Evolutionary conservation across 23 tunicate genomes (phyloP).

Genomic region (Styela clava): DNA sequence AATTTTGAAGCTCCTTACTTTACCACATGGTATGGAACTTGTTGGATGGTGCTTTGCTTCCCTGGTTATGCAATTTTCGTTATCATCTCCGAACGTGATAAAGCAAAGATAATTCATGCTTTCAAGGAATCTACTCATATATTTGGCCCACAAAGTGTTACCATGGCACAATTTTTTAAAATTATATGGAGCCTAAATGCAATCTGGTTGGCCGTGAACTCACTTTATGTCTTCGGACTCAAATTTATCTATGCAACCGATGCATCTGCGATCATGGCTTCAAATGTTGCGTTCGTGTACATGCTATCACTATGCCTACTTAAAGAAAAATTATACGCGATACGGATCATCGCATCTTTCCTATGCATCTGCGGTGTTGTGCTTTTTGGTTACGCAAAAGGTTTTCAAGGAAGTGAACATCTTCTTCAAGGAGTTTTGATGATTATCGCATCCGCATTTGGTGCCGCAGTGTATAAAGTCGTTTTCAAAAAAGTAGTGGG

Average conservation of each 20-base stretch:
- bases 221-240: constrained; percentile 53
- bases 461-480: constrained; percentile 94
- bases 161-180: constrained; percentile 37
- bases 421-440: constrained; percentile 36
- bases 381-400: constrained; percentile 90
- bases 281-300: constrained; percentile 90
- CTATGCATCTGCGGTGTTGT: constrained; percentile 82
- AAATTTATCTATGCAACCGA: constrained; percentile 81
- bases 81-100: constrained; percentile 8
- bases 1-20: constrained; percentile 76
- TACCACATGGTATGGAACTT: constrained; percentile 80
- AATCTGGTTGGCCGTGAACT: constrained; percentile 68
- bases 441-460: constrained; percentile 74
- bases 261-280: constrained; percentile 80
- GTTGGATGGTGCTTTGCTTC: constrained; percentile 84
- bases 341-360: constrained; percentile 68
- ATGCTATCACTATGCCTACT: constrained; percentile 56
- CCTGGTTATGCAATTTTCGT: constrained; percentile 55
- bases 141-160: constrained; percentile 41
- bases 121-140: constrained; percentile 45
- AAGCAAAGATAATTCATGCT: neutral
- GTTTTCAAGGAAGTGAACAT: constrained; percentile 38
- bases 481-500: constrained; percentile 70
- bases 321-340: constrained; percentile 53
- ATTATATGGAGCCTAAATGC: constrained; percentile 51